These are phyloP conservation scores for Colius striatus DNA, from an alignment of 2,113 vertebrate genomes.

Conservation along the genomic window DNA sequence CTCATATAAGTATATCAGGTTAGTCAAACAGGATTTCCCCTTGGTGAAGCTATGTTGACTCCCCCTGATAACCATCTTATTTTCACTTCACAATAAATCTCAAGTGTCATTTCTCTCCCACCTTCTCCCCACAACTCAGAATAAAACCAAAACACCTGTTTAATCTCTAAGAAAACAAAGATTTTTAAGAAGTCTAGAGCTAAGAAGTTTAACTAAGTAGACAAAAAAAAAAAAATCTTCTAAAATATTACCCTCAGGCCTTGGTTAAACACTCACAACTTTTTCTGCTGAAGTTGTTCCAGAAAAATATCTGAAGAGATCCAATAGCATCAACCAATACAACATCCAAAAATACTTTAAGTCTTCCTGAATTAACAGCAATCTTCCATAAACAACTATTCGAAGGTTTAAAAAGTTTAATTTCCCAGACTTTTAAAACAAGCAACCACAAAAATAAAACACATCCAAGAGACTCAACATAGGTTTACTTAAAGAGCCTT, in stretches of 20 bases:
- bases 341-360: background rate
- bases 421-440: background rate
- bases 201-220: background rate
- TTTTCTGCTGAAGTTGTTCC: background rate
- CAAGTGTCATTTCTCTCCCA: background rate
- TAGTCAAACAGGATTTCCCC: no score
- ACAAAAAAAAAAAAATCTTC: background rate
- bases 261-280: background rate
- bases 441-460: background rate
- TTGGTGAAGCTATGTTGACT: no score
- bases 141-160: background rate
- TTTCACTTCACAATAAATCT: background rate
- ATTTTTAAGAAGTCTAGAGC: background rate
- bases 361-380: background rate
- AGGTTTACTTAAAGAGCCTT: background rate
- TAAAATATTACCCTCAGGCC: background rate
- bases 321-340: background rate
- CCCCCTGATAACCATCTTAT: no score
- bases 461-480: background rate
- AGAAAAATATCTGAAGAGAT: background rate
- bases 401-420: background rate
- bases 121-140: background rate
- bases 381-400: background rate
- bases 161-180: background rate
- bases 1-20: no score